Evolutionary conservation across 1,140 invertebrate species (phyloP).

Genomic region (Scaptodrosophila lebanonensis): DNA sequence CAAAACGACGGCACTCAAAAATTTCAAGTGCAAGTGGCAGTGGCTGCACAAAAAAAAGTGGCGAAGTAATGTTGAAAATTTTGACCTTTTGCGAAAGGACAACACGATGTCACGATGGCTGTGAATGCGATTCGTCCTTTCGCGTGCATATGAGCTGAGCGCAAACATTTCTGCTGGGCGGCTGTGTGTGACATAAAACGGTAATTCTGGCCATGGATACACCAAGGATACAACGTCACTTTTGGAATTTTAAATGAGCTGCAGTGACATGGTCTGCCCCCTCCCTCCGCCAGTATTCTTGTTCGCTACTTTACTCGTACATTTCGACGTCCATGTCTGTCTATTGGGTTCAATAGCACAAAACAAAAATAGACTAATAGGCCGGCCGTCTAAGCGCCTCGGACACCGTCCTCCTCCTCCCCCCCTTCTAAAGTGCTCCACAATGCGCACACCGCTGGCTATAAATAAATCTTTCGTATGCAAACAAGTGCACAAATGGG

Average conservation of each 20-base stretch:
- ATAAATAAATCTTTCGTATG: constrained; percentile 66
- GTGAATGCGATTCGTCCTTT: constrained; percentile 17
- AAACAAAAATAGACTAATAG: constrained; percentile 62
- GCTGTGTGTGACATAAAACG: constrained; percentile 5
- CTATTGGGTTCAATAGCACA: constrained; percentile 68
- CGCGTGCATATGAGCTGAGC: constrained; percentile 21
- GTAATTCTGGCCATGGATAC: constrained; percentile 28
- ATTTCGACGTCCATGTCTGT: constrained; percentile 24
- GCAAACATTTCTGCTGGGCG: constrained; percentile 6
- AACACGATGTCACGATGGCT: constrained; percentile 20
- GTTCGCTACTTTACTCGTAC: constrained; percentile 24
- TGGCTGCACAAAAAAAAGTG: constrained; percentile 11
- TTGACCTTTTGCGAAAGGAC: constrained; percentile 48
- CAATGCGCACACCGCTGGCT: constrained; percentile 12
- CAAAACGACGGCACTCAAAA: constrained; percentile 42
- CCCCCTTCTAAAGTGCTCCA: not conserved
- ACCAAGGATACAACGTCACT: constrained; percentile 46
- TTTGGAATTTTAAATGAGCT: constrained; percentile 54
- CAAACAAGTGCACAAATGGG: constrained; percentile 59
- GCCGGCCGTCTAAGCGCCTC: constrained; percentile 29
- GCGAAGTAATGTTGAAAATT: constrained; percentile 25
- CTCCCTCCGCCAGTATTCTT: not conserved
- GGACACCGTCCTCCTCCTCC: constrained; percentile 12
- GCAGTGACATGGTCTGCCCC: constrained; percentile 21
- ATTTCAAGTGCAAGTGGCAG: constrained; percentile 51